Evolutionary conservation across 1,140 invertebrate species (phyloP).

Genomic region (Vanessa atalanta): DNA sequence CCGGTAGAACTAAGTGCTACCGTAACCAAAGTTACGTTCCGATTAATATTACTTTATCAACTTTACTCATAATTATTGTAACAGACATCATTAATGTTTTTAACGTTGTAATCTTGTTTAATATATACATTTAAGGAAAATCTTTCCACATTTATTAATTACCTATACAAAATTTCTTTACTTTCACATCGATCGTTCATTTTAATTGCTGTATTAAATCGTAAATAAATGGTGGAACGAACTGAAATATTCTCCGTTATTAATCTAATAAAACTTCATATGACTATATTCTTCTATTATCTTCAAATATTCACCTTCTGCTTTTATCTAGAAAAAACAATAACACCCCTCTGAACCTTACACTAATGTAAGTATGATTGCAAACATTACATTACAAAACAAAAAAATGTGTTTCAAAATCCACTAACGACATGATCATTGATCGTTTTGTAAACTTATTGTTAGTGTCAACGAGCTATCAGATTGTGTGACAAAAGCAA

Average conservation of each 20-base stretch:
- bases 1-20: background rate
- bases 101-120: no score
- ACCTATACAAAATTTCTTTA: no score
- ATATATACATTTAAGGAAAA: background rate
- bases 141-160: background rate
- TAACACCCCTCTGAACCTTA: background rate
- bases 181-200: no score
- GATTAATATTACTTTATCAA: background rate
- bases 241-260: no score
- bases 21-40: background rate
- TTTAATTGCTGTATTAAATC: no score
- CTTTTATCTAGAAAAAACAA: background rate
- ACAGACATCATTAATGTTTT: no score
- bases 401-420: background rate
- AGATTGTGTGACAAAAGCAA: constrained; percentile 38
- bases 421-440: background rate
- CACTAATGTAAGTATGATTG: background rate
- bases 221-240: no score
- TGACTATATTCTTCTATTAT: no score
- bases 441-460: constrained; percentile 12
- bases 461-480: constrained; percentile 16
- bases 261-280: no score
- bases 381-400: background rate
- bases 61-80: background rate
- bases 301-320: no score